Evolutionary conservation across 1,140 invertebrate genomes (phyloP).

Genomic region (Drosophila elegans): DNA sequence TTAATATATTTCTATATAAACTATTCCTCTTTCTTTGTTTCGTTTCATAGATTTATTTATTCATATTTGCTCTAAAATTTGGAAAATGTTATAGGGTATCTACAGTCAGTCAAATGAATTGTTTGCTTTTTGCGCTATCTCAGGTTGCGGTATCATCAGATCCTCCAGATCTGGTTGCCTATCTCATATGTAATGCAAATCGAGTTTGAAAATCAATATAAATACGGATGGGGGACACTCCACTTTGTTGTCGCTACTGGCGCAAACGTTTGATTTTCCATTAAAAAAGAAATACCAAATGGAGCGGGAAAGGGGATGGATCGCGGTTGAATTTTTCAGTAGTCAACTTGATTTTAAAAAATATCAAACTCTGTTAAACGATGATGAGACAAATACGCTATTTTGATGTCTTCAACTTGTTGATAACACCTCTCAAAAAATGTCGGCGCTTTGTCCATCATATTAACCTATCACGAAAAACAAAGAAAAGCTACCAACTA

Average conservation of each 20-base stretch:
- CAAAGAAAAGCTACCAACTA: slow-evolving; percentile 24
- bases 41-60: not conserved
- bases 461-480: slow-evolving; percentile 33
- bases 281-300: slow-evolving; percentile 30
- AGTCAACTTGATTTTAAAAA: slow-evolving; percentile 55
- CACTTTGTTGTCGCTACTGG: slow-evolving; percentile 38
- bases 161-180: slow-evolving; percentile 19
- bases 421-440: slow-evolving; percentile 51
- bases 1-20: too few relatives aligned
- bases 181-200: slow-evolving; percentile 73
- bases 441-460: slow-evolving; percentile 31
- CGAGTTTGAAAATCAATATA: slow-evolving; percentile 78
- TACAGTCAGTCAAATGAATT: not conserved
- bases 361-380: slow-evolving; percentile 28
- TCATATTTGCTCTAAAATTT: not conserved
- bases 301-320: not conserved
- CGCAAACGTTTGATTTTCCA: slow-evolving; percentile 31
- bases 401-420: slow-evolving; percentile 47
- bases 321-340: slow-evolving; percentile 42
- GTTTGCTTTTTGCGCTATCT: slow-evolving; percentile 10
- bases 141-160: slow-evolving; percentile 9
- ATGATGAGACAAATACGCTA: slow-evolving; percentile 63
- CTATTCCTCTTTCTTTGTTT: too few relatives aligned
- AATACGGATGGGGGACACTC: slow-evolving; percentile 64
- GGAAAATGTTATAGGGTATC: slow-evolving; percentile 9